These are phyloP conservation scores for Dicranocentrus wangi DNA, from an alignment of 2,888 invertebrate genomes.

Conservation along the genomic window DNA sequence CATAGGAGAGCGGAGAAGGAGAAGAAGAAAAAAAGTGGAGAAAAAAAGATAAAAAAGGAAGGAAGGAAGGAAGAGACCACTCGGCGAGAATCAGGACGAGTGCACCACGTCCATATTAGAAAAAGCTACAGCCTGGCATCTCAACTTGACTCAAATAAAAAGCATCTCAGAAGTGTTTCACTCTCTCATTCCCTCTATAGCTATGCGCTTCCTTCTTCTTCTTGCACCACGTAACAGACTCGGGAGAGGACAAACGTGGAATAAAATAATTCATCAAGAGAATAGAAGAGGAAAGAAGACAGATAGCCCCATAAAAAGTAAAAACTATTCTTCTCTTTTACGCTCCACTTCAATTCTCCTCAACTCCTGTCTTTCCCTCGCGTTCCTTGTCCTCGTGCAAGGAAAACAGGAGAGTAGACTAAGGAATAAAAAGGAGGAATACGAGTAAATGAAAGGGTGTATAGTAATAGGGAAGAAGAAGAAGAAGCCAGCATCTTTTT, in stretches of 20 bases:
- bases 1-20: background rate
- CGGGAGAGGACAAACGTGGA: conserved; percentile 60
- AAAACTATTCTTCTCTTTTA: conserved; percentile 63
- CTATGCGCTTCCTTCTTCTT: background rate
- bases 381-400: background rate
- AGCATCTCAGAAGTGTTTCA: background rate
- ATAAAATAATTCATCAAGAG: conserved; percentile 73
- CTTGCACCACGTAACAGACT: background rate
- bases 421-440: background rate
- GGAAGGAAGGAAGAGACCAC: conserved; percentile 53
- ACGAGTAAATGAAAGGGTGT: background rate
- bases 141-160: conserved; percentile 25
- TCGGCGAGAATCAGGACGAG: conserved; percentile 17
- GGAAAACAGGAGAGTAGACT: conserved; percentile 6
- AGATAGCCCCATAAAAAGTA: conserved; percentile 70
- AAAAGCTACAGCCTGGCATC: background rate
- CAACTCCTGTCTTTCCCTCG: conserved; percentile 36
- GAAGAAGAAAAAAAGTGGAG: background rate
- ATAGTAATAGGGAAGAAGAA: background rate
- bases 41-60: conserved; percentile 1
- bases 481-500: too few species aligned
- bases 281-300: conserved; percentile 68
- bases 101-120: background rate
- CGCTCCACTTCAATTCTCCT: conserved; percentile 61
- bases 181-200: background rate